Evolutionary conservation across 2,888 invertebrate genomes (phyloP), one percentile per base, ranked within the genome.

Genomic region (Cryptus armator): DNA sequence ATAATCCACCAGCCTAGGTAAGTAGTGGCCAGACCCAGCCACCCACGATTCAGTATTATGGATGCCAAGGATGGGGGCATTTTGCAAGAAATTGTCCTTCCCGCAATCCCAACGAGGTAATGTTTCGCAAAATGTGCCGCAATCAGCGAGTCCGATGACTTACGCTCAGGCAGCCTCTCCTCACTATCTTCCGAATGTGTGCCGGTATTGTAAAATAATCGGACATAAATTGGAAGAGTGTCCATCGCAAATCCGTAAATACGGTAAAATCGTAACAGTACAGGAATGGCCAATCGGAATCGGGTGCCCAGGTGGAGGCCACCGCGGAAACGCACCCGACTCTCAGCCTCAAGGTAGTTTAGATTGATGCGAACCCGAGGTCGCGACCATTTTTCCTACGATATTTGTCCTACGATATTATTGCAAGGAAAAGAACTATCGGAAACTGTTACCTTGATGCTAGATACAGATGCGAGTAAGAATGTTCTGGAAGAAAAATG

Each of bases 11-110:
- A 2, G 37, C 2, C 37, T 2, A 37, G 37, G 37, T 37, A 37
- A 37, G 37, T 37, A 6, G 37, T 37, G 37, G 37, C 37, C 44
- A 16, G 68, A 6, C 32, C n/a, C 64, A 19, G 14, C 14, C 64
- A 37, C 64, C 64, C 14, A 0, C 10, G 14, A 14, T 48, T 48
- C 74, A 74, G 9, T 51, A 37, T 51, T 66, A 32, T 10, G 12
- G 12, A 37, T 66, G 64, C 46, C 64, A 75, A 14, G 51, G 37
- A 9, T 66, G 48, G 51, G 51, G 75, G 16, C 64, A 64, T 19
- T 10, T 64, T 4, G 44, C 64, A 1, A 37, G 46, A 16, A 32
- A 64, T 14, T 75, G 75, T 48, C 64, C 12, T 4, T 10, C 6
- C 32, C 6, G 14, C 37, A 37, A 37, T 32, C 14, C 37, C 14